phyloP scores from a whole-genome alignment of 2,113 vertebrate genomes.

The Trematomus loennbergii region DNA sequence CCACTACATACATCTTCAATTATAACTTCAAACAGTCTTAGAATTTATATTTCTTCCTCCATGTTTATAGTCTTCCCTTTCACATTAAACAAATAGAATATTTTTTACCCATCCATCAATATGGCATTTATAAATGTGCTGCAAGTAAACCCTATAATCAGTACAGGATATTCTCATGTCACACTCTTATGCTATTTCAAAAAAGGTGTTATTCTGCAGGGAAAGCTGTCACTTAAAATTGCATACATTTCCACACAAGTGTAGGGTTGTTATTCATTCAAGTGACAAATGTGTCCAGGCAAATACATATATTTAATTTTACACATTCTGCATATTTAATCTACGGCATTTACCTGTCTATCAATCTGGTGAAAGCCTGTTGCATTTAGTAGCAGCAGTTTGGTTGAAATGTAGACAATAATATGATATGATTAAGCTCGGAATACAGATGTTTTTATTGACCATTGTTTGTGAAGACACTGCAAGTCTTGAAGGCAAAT shows the following conservation, averaged over 20 bases:
- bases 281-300: not conserved
- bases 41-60: not conserved
- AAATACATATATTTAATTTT: not conserved
- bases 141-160: not conserved
- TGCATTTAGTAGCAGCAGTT: constrained; percentile 15
- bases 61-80: not conserved
- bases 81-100: not conserved
- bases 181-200: not conserved
- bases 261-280: not conserved
- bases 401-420: constrained; percentile 11
- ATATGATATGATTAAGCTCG: constrained; percentile 1
- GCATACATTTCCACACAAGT: not conserved
- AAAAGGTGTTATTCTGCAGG: not conserved
- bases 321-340: not conserved
- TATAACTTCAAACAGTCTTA: not conserved
- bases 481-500: not conserved
- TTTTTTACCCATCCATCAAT: not conserved
- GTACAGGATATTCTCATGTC: constrained; percentile 1
- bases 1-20: not conserved
- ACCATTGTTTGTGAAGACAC: not conserved
- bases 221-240: not conserved
- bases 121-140: not conserved
- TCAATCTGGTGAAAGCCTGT: not conserved
- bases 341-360: not conserved
- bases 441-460: constrained; percentile 3